Evolutionary conservation across 2,113 vertebrate species (phyloP).

Genomic region (Xyliphius kryptos): DNA sequence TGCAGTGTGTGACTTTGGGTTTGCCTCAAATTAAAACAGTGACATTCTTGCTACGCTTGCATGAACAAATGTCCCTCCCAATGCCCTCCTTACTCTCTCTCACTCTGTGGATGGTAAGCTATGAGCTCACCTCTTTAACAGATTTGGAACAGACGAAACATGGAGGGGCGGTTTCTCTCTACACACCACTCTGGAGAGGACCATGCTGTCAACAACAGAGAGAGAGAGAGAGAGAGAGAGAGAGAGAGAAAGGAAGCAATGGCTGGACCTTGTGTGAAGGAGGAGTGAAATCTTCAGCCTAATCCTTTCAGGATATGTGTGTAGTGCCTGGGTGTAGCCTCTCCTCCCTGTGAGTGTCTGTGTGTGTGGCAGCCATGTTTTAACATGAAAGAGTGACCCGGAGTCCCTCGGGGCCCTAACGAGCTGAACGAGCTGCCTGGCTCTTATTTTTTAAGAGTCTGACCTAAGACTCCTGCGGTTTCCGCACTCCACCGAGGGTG

Average conservation of each 20-base stretch:
- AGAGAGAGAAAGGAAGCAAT: too few species aligned
- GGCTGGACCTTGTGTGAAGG: too few species aligned
- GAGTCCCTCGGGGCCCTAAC: conserved; percentile 15
- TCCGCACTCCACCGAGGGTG: conserved; percentile 20
- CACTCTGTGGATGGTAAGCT: conserved; percentile 9
- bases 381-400: conserved; percentile 34
- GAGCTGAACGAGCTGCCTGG: conserved; percentile 18
- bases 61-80: not conserved
- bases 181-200: conserved; percentile 10
- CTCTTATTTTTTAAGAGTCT: conserved; percentile 36
- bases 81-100: not conserved
- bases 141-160: conserved; percentile 16
- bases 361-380: conserved; percentile 16
- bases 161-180: conserved; percentile 18
- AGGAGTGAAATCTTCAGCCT: not conserved
- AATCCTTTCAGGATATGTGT: conserved; percentile 25
- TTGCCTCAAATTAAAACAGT: too few species aligned
- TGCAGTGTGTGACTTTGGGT: too few species aligned
- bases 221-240: conserved; percentile 15
- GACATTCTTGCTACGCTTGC: too few species aligned
- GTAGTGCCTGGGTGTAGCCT: conserved; percentile 5
- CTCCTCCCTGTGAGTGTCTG: too few species aligned
- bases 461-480: conserved; percentile 32
- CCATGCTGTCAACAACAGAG: not conserved
- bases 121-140: conserved; percentile 15